phyloP scores from a whole-genome alignment of 2,113 vertebrate species.

The Rhinolophus sinicus region DNA sequence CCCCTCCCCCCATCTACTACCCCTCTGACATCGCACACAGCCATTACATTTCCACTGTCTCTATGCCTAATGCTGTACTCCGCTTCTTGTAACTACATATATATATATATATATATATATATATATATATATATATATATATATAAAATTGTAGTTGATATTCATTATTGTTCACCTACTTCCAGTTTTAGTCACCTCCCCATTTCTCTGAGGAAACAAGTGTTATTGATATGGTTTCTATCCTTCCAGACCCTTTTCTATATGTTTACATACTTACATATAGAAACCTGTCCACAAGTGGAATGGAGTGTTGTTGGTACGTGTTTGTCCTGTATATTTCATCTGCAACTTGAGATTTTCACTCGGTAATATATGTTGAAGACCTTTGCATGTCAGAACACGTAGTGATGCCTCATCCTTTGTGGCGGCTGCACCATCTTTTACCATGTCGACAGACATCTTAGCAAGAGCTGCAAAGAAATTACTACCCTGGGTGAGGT shows the following conservation, averaged over 20 bases:
- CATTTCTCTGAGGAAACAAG: background rate
- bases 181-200: background rate
- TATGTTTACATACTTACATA: background rate
- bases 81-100: no score
- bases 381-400: background rate
- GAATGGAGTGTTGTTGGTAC: background rate
- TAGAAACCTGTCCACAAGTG: background rate
- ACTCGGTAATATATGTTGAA: background rate
- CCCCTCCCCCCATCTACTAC: no score
- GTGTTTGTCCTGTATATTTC: background rate
- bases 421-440: rapidly evolving
- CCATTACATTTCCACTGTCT: no score
- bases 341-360: background rate
- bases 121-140: no score
- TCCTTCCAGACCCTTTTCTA: background rate
- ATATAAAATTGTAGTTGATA: no score
- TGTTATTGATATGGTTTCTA: background rate
- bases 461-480: slow-evolving; percentile 26
- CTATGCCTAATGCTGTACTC: no score
- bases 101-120: no score
- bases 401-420: background rate
- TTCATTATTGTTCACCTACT: background rate
- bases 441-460: background rate
- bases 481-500: background rate
- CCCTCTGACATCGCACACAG: no score